Evolutionary conservation across 92 coral and sea anemone genomes (phyloP), one percentile per base, ranked within the genome.

Genomic region (Hydrozoanthus gracilis): DNA sequence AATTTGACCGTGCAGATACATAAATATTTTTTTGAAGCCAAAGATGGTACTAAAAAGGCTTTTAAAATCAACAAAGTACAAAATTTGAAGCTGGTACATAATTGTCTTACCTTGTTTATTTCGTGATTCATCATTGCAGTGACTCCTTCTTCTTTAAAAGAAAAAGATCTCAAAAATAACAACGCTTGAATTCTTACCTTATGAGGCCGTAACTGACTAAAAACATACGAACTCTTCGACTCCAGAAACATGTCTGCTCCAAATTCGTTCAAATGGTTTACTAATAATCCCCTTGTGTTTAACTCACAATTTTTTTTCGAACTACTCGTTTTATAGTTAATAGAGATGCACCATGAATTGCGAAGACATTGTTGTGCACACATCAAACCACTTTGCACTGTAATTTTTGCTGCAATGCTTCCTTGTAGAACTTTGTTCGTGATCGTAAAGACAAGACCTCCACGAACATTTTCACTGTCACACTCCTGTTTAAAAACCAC

Each of bases 271-370:
- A 78, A 47, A 27, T 61, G 54, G 51, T 79, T 49, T 46, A 8
- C 71, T 16, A 3, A 50, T 13, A 79, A 27, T 8, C 84, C 84
- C 15, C 47, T 61, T 44, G 49, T 79, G 84, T 62, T 79, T 15
- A 79, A 72, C 64, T 79, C 84, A 67, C 84, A 79, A 14, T 60
- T 45, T 13, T 65, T 20, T 14, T 44, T 45, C 8, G 51, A 15
- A 1, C n/a, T 60, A 44, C 7, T 79, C 54, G 44, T 8, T 51
- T 79, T 18, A 72, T 62, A 79, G 8, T 79, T 79, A 61, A 20
- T 62, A 2, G 84, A 79, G 64, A 79, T 16, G 48, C 84, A 79
- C 84, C 84, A 79, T 9, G 84, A 8, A 17, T 79, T 52, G n/a
- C 58, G 20, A 50, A 79, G 73, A 49, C 84, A 79, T 65, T 62